Evolutionary conservation across 2,113 vertebrate genomes (phyloP).

Genomic region (Heterocephalus glaber): DNA sequence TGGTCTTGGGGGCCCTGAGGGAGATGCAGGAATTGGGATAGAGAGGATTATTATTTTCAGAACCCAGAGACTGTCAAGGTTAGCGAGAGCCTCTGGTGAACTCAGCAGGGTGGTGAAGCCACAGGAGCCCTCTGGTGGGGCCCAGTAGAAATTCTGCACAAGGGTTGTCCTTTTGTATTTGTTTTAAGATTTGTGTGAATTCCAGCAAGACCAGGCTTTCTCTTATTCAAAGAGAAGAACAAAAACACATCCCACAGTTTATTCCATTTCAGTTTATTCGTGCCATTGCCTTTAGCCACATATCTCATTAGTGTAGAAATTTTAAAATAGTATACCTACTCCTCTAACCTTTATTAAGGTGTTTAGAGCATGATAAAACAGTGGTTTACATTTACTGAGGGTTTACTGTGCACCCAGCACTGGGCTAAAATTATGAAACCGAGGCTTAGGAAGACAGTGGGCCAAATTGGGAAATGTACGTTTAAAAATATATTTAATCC

Average conservation of each 20-base stretch:
- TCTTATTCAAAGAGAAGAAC: slow-evolving; percentile 42
- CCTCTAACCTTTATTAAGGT: not conserved
- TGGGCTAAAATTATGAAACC: not conserved
- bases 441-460: not conserved
- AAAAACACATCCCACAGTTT: not conserved
- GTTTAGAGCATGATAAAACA: not conserved
- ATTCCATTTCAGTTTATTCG: not conserved
- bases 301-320: not conserved
- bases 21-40: not conserved
- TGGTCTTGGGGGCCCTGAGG: not conserved
- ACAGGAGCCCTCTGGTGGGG: not conserved
- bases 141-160: not conserved
- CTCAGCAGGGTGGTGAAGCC: not conserved
- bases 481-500: not conserved
- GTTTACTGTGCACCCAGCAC: not conserved
- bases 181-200: slow-evolving; percentile 29
- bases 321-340: not conserved
- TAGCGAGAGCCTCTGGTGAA: not conserved
- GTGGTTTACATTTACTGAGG: not conserved
- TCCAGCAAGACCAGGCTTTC: not conserved
- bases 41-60: not conserved
- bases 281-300: not conserved
- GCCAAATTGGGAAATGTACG: not conserved
- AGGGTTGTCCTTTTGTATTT: not conserved
- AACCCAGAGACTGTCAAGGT: not conserved